Conservation (phyloP, 2,113 vertebrate species). For the Gambusia affinis region DNA sequence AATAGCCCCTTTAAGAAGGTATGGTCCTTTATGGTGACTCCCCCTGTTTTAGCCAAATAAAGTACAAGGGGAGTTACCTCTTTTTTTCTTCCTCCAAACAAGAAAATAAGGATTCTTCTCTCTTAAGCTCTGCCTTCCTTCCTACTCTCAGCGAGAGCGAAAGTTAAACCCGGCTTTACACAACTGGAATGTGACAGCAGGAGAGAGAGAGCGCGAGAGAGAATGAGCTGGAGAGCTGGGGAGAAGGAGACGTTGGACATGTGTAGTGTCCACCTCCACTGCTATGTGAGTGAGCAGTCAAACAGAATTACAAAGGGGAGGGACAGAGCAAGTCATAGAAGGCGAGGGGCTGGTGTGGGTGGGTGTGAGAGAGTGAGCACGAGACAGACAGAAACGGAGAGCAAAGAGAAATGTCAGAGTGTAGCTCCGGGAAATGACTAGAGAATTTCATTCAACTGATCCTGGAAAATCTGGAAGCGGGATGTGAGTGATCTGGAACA, state of each 20-base stretch:
- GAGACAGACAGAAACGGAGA: conserved; percentile 14
- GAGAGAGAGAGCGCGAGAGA: conserved; percentile 48
- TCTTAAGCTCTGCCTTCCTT: conserved; percentile 38
- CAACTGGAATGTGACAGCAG: conserved; percentile 76
- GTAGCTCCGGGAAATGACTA: conserved; percentile 79
- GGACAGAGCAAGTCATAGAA: conserved; percentile 35
- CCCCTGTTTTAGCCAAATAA: conserved; percentile 51
- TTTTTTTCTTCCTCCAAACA: conserved; percentile 40
- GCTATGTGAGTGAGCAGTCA: conserved; percentile 64
- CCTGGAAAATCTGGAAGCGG: conserved; percentile 33
- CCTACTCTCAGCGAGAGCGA: conserved; percentile 51
- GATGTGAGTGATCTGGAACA: conserved; percentile 12
- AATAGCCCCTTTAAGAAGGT: conserved; percentile 67
- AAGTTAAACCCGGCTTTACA: conserved; percentile 71
- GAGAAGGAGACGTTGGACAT: conserved; percentile 58
- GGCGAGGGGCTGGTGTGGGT: conserved; percentile 19
- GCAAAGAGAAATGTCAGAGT: conserved; percentile 42
- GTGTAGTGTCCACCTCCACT: conserved; percentile 77
- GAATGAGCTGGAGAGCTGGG: conserved; percentile 31
- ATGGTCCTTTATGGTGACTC: conserved; percentile 54
- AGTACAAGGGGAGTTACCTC: conserved; percentile 45
- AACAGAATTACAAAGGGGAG: conserved; percentile 58
- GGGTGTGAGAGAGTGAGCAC: conserved; percentile 9
- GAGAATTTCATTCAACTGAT: conserved; percentile 74
- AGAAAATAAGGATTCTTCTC: conserved; percentile 27